These are phyloP conservation scores for Kuschelorhynchus macadamiae DNA, from an alignment of 2,888 invertebrate species.

Conservation along the genomic window DNA sequence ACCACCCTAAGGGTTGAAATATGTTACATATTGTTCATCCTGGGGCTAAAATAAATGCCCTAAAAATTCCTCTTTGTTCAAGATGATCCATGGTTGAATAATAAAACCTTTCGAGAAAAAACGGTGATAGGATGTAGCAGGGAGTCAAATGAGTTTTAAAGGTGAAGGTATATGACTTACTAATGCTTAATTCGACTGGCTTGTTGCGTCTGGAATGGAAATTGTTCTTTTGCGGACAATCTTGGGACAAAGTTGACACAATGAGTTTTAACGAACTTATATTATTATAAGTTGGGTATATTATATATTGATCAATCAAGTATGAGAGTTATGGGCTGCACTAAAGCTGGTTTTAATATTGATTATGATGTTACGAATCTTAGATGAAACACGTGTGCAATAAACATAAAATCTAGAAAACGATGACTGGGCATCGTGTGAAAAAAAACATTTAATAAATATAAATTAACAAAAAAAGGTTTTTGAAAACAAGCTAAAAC, in stretches of 20 bases:
- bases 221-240: slow-evolving; percentile 67
- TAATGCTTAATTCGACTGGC: slow-evolving; percentile 45
- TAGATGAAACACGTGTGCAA: too few species aligned
- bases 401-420: too few species aligned
- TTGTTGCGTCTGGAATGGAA: slow-evolving; percentile 65
- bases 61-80: slow-evolving; percentile 34
- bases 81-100: slow-evolving; percentile 24
- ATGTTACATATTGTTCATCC: slow-evolving; percentile 40
- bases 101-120: slow-evolving; percentile 11
- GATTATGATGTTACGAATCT: too few species aligned
- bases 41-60: slow-evolving; percentile 43
- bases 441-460: too few species aligned
- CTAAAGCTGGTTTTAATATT: too few species aligned
- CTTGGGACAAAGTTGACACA: slow-evolving; percentile 66
- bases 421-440: too few species aligned
- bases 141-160: neutral
- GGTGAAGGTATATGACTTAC: too few species aligned
- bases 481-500: too few species aligned
- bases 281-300: slow-evolving; percentile 34
- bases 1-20: slow-evolving; percentile 33
- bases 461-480: too few species aligned
- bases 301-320: slow-evolving; percentile 24
- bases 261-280: slow-evolving; percentile 67
- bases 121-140: neutral
- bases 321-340: too few species aligned